Evolutionary conservation across 2,113 vertebrate genomes (phyloP).

Genomic region (Thinocorus orbignyianus): DNA sequence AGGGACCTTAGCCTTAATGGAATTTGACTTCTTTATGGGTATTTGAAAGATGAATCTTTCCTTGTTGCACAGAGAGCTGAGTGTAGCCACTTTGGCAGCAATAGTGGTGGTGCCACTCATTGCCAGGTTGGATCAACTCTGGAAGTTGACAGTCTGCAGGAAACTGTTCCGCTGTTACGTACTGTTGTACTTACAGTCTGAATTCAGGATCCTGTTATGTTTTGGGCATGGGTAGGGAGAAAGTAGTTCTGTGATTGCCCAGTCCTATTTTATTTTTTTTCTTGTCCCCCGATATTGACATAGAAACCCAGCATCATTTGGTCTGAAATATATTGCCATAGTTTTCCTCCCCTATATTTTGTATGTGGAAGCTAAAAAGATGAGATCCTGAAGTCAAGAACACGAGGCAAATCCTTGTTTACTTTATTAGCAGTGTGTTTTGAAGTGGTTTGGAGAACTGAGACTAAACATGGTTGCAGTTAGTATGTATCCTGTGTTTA

Average conservation of each 20-base stretch:
- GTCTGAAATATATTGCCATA: background rate
- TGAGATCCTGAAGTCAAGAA: background rate
- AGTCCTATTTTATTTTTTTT: background rate
- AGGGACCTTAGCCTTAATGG: background rate
- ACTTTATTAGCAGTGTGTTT: background rate
- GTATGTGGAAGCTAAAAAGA: background rate
- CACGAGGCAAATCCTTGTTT: background rate
- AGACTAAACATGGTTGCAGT: background rate
- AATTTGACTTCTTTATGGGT: background rate
- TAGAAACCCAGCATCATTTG: background rate
- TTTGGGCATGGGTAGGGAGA: background rate
- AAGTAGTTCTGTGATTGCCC: background rate
- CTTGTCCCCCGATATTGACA: background rate
- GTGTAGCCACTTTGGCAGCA: background rate
- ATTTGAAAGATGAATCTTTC: background rate
- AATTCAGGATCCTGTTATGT: background rate
- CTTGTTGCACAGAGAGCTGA: background rate
- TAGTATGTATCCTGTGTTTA: background rate
- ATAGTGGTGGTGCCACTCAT: background rate
- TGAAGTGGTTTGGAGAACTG: background rate
- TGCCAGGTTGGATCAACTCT: background rate
- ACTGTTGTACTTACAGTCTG: background rate
- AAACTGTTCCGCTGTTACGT: background rate
- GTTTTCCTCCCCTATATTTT: background rate
- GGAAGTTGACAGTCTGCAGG: background rate